Percentiles rank a stretch among this genome's conserved stretches.
phyloP scores from a whole-genome alignment of 2,888 invertebrate species.

The Cataglyphis rosenhaueri region DNA sequence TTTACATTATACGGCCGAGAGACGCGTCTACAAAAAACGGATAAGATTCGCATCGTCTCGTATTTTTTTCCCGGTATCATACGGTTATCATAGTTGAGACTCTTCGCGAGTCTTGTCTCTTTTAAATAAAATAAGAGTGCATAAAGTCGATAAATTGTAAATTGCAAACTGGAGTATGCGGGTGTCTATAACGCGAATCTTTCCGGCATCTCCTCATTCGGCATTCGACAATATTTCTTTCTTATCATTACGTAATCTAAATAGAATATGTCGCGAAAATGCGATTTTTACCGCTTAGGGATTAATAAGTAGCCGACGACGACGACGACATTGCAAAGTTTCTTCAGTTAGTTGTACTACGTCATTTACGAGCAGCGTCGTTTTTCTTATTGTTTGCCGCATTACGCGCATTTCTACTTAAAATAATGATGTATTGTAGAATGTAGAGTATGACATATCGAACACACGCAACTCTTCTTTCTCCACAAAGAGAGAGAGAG shows the following conservation, averaged over 20 bases:
- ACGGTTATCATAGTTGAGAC: conserved; percentile 10
- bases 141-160: conserved; percentile 18
- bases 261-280: neutral
- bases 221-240: neutral
- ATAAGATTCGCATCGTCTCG: conserved; percentile 16
- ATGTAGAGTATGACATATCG: neutral
- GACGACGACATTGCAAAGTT: neutral
- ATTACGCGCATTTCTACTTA: neutral
- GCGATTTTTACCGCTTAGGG: neutral
- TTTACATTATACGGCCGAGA: neutral
- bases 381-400: neutral
- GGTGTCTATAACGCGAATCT: neutral
- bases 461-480: no score
- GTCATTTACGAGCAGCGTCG: neutral
- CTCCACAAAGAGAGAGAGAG: neutral
- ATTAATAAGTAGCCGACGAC: neutral
- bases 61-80: neutral
- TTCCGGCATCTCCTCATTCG: neutral
- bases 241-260: neutral
- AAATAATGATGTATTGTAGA: neutral
- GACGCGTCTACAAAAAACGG: neutral
- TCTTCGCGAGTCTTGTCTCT: neutral
- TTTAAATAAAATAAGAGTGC: neutral
- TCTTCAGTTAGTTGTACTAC: neutral
- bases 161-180: neutral